phyloP scores from a whole-genome alignment of 2,888 invertebrate genomes.

The Hemistola chrysoprasaria region DNA sequence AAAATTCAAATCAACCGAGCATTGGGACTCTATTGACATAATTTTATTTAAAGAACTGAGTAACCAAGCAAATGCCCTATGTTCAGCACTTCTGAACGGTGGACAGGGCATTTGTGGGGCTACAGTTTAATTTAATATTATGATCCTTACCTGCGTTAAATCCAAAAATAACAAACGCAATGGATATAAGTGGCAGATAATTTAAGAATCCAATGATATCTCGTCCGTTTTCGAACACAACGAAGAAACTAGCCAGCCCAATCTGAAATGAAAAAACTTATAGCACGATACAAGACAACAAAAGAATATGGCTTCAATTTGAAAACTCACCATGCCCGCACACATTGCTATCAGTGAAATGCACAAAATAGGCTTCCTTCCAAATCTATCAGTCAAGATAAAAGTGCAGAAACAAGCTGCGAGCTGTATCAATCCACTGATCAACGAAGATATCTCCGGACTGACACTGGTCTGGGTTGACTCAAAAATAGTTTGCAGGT shows the following conservation, averaged over 20 bases:
- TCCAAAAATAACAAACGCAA: conserved; percentile 43
- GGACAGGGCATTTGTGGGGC: too few species aligned
- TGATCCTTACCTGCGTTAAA: conserved; percentile 45
- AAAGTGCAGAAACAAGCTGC: conserved; percentile 36
- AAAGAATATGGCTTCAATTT: background rate
- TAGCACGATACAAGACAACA: background rate
- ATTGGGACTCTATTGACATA: too few species aligned
- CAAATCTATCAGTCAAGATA: conserved; percentile 36
- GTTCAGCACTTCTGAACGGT: too few species aligned
- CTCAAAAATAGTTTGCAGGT: conserved; percentile 46
- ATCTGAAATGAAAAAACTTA: conserved; percentile 30
- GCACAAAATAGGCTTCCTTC: conserved; percentile 41
- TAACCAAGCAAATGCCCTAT: too few species aligned
- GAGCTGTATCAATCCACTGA: conserved; percentile 45
- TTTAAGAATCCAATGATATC: conserved; percentile 45
- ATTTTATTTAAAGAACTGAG: too few species aligned
- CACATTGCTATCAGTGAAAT: conserved; percentile 34
- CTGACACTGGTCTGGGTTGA: conserved; percentile 41
- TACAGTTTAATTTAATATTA: too few species aligned
- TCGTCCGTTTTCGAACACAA: conserved; percentile 27
- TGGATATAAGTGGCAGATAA: conserved; percentile 46
- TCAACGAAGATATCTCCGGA: conserved; percentile 43
- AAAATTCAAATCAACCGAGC: too few species aligned
- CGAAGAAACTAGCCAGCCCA: conserved; percentile 48
- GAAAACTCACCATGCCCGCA: conserved; percentile 43